Base-by-base conservation (phyloP, 2,113 vertebrate genomes). In the Saguinus imperator region DNA sequence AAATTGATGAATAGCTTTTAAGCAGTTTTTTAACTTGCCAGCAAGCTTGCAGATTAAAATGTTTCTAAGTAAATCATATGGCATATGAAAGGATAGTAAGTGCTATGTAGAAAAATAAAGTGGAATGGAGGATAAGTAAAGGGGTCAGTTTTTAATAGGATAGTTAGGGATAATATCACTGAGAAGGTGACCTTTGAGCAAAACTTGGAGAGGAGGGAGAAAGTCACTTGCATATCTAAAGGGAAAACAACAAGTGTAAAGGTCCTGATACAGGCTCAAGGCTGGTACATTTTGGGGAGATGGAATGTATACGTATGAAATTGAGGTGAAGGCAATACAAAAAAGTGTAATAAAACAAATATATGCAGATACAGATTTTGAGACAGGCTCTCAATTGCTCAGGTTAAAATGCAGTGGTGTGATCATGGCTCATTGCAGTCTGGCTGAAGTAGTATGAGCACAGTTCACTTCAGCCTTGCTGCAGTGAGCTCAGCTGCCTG, bases 31-130 rank as follows among this genome's bases (percentile, higher is more conserved):
- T 25, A 66, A 32, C 35, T 94, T 87, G n/a, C 52, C 70, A 84
- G 37, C 45, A 57, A 6, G 21, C 64, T 84, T 91, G 13, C 64
- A 89, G 48, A 95, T 95, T 85, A 97, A 97, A 84, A 83, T 10
- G 57, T 95, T 94, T 95, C 48, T 68, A 87, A 89, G 45, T 92
- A 94, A 96, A 93, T 91, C 40, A 27, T 93, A 50, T 81, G 29
- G 9, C 17, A 40, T 90, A 57, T 95, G 43, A 82, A 55, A 92
- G 86, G 52, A 82, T 88, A 68, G 17, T 83, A 79, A 91, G n/a
- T 87, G 27, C n/a, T 68, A 45, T 68, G 29, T 72, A 75, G 35
- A 84, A 92, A 95, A 86, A 64, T 76, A 92, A 80, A 48, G 52
- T 48, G 72, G 12, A 6, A 52, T 29, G 8, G 6, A 12, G 11